Conservation (phyloP, 2,888 invertebrate species). For the Rhaphigaster nebulosa region DNA sequence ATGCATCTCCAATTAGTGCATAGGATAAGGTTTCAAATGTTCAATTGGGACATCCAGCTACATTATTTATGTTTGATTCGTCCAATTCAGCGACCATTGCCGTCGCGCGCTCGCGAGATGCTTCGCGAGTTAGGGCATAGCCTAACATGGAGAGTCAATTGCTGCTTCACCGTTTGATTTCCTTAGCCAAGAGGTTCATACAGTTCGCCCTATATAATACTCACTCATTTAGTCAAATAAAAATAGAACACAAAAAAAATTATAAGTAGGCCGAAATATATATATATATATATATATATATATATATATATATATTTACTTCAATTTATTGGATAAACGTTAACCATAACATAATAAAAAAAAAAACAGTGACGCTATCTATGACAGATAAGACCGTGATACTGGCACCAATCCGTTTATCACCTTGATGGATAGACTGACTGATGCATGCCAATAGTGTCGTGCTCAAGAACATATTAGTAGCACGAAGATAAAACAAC, state of each 20-base stretch:
- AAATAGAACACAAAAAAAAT: neutral
- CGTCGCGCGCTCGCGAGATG: too few relatives aligned
- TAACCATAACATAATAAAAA: neutral
- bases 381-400: neutral
- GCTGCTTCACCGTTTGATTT: too few relatives aligned
- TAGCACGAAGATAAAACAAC: constrained; percentile 7
- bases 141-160: too few relatives aligned
- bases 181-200: neutral
- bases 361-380: neutral
- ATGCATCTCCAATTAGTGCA: too few relatives aligned
- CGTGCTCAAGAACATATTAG: constrained; percentile 32
- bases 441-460: constrained; percentile 23
- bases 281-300: neutral
- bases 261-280: neutral
- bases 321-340: constrained; percentile 28
- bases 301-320: neutral
- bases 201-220: neutral
- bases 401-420: constrained; percentile 7
- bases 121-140: too few relatives aligned
- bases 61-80: too few relatives aligned
- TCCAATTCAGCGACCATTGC: too few relatives aligned
- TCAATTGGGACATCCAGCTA: too few relatives aligned
- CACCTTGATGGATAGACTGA: neutral
- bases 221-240: neutral
- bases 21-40: too few relatives aligned